Evolutionary conservation across 2,888 invertebrate genomes (phyloP), one percentile per base, ranked within the genome.

Genomic region (Drosophila putrida): DNA sequence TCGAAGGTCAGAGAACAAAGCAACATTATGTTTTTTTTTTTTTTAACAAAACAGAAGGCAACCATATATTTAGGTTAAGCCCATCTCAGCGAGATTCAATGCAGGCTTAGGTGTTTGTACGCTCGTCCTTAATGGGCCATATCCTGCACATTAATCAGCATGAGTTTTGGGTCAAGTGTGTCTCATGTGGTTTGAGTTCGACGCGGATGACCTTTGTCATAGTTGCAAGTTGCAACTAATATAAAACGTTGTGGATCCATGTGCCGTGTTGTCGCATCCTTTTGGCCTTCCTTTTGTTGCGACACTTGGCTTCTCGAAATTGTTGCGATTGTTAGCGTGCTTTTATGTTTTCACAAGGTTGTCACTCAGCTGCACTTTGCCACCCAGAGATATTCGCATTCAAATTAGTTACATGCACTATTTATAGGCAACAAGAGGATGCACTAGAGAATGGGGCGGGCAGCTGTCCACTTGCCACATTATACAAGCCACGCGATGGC

Each of bases 1-100:
- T 61, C 49, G 87, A 83, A 83, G 82, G 82, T 66, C 87, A 78
- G 71, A 8, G 54, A 33, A 43, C 33, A 55, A 27, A 13, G 35
- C 54, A 75, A 51, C 63, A 20, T 47, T 47, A 20, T 38, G 43
- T 60, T 58, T 65, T 58, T 47, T 47, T 15, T 38, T 46, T 60
- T 58, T 65, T 58, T 49, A 63, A 13, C 44, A 35, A 57, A 38
- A 15, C 46, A 39, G 27, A 47, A 44, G 27, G 36, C 33, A 28
- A 20, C 11, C 13, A 57, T 31, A 60, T 60, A 86, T 82, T 83
- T 83, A 67, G 87, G 87, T 86, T 82, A 87, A 81, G 84, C 70
- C 78, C 75, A 69, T 33, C 74, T 69, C 77, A 61, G 54, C n/a
- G 36, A 46, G 41, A 53, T 59, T 63, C 58, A 51, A 35, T 35